phyloP scores from a whole-genome alignment of 92 coral and sea anemone species.

The Bergia puertoricense region DNA sequence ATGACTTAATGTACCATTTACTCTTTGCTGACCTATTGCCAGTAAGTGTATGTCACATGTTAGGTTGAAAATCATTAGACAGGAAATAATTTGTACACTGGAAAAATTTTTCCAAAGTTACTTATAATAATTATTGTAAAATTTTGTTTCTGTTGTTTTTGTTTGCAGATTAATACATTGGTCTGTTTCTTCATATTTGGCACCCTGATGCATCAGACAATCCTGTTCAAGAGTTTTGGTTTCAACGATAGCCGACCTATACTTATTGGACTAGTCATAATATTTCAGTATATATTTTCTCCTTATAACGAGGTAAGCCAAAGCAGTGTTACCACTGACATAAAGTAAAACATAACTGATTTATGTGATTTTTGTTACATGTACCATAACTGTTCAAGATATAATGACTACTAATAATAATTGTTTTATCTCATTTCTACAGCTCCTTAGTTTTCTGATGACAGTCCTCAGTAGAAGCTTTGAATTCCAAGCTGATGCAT shows the following conservation, averaged over 20 bases:
- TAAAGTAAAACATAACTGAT: too few relatives aligned
- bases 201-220: slow-evolving; percentile 82
- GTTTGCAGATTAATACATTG: slow-evolving; percentile 79
- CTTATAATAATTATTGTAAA: too few relatives aligned
- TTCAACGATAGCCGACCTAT: slow-evolving; percentile 81
- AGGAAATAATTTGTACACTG: too few relatives aligned
- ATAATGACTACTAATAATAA: background rate
- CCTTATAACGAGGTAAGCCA: slow-evolving; percentile 94
- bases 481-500: slow-evolving; percentile 96
- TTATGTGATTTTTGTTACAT: background rate
- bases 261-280: slow-evolving; percentile 87
- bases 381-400: background rate
- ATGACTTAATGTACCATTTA: too few relatives aligned
- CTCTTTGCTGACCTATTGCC: too few relatives aligned
- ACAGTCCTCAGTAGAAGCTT: slow-evolving; percentile 92
- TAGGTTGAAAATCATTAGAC: too few relatives aligned
- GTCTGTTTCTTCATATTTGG: slow-evolving; percentile 92
- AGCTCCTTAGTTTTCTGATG: slow-evolving; percentile 95
- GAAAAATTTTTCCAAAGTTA: too few relatives aligned
- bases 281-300: slow-evolving; percentile 96
- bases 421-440: slow-evolving; percentile 16
- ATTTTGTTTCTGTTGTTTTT: background rate
- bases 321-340: too few relatives aligned
- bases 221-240: slow-evolving; percentile 90
- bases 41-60: too few relatives aligned